phyloP scores from a whole-genome alignment of 2,797 vertebrate genomes.

The Rhinichthys osculus region DNA sequence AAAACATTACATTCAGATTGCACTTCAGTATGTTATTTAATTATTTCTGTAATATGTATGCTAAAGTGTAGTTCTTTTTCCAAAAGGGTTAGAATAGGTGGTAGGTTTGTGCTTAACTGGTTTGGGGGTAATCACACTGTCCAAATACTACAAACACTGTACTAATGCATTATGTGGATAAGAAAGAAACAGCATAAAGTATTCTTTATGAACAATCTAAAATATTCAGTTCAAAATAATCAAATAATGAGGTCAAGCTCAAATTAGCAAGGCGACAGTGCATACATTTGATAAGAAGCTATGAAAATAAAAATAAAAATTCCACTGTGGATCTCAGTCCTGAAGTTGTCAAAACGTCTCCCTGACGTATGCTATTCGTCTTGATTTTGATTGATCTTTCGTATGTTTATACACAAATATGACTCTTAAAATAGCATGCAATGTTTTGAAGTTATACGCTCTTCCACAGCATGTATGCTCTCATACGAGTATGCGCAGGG shows the following conservation, averaged over 20 bases:
- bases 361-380: background rate
- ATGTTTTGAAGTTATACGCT: background rate
- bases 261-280: background rate
- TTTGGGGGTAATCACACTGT: too few species aligned
- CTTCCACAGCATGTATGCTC: background rate
- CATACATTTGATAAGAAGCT: background rate
- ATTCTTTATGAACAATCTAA: background rate
- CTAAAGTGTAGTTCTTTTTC: too few species aligned
- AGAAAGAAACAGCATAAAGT: background rate
- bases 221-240: background rate
- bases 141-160: background rate
- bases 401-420: background rate
- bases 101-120: too few species aligned
- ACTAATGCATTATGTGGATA: background rate
- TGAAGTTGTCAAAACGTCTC: background rate
- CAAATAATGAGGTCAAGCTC: background rate
- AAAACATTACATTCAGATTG: too few species aligned
- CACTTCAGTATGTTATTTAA: too few species aligned
- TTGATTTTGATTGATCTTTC: background rate
- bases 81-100: too few species aligned
- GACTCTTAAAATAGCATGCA: constrained; percentile 12
- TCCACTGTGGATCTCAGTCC: too few species aligned
- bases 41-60: too few species aligned
- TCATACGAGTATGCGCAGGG: background rate
- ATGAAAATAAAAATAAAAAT: too few species aligned